phyloP scores from a whole-genome alignment of 1,140 invertebrate species.

The Temnothorax longispinosus region DNA sequence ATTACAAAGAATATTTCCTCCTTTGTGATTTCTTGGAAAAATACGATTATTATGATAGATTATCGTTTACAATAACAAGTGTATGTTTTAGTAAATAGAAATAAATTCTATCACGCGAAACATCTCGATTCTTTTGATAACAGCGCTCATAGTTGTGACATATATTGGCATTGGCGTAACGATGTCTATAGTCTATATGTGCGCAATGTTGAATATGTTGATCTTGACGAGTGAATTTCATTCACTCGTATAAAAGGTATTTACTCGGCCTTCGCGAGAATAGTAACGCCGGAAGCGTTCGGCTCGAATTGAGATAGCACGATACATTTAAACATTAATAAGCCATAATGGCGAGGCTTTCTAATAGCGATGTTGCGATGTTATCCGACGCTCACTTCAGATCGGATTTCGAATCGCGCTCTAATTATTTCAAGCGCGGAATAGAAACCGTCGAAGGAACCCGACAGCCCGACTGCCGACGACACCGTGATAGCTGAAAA shows the following conservation, averaged over 20 bases:
- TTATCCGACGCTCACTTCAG: background rate
- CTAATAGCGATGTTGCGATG: background rate
- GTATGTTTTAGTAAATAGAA: too few species aligned
- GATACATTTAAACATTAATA: conserved; percentile 12
- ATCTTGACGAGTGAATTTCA: conserved; percentile 7
- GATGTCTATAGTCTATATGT: too few species aligned
- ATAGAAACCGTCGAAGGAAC: background rate
- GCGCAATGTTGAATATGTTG: background rate
- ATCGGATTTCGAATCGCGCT: background rate
- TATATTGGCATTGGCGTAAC: background rate
- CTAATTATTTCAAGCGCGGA: background rate
- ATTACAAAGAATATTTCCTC: too few species aligned
- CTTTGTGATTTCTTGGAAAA: too few species aligned
- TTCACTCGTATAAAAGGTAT: conserved; percentile 6
- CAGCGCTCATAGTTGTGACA: too few species aligned
- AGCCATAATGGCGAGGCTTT: background rate
- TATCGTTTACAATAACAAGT: too few species aligned
- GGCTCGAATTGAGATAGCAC: background rate
- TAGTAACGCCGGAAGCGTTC: conserved; percentile 2
- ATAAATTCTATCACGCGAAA: too few species aligned
- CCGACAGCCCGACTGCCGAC: background rate
- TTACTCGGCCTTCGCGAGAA: conserved; percentile 23
- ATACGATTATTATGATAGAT: too few species aligned
- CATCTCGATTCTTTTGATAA: too few species aligned
- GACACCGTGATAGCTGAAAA: background rate